These are phyloP conservation scores for Nannoperca australis DNA, from an alignment of 2,797 vertebrate species.

Conservation along the genomic window DNA sequence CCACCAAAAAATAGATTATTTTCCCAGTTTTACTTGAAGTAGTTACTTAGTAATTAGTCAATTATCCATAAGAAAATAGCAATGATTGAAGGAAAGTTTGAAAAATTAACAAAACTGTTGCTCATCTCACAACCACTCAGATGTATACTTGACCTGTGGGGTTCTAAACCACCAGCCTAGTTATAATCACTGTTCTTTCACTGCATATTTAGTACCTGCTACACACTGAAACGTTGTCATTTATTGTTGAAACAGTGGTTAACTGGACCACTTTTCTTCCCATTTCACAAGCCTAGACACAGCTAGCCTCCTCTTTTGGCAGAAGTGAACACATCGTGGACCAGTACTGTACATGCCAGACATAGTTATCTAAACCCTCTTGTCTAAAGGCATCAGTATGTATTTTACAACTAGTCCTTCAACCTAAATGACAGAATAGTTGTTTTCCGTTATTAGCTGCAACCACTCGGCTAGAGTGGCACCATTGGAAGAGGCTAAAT, in stretches of 20 bases:
- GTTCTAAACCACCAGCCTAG: background rate
- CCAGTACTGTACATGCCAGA: background rate
- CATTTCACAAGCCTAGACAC: background rate
- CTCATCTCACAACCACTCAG: background rate
- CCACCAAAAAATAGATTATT: background rate
- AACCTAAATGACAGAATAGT: too few relatives aligned
- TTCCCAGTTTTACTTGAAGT: background rate
- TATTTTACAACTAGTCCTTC: too few relatives aligned
- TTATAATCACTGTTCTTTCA: background rate
- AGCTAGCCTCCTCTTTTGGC: background rate
- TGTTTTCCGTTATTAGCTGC: too few relatives aligned
- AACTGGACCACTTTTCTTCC: too few relatives aligned
- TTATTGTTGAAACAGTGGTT: too few relatives aligned
- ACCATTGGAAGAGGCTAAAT: too few relatives aligned
- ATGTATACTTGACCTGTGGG: background rate
- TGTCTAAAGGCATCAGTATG: background rate
- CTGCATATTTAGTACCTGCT: background rate
- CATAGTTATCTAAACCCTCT: background rate
- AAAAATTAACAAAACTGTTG: background rate
- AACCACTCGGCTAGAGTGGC: too few relatives aligned
- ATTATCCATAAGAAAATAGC: background rate
- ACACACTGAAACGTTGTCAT: background rate
- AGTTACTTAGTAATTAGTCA: background rate
- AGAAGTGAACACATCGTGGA: background rate
- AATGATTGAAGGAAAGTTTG: background rate